Percentiles rank a stretch among this genome's conserved stretches.
These are phyloP conservation scores for Enteromius viviparus DNA, from an alignment of 2,797 vertebrate genomes.

Conservation along the genomic window DNA sequence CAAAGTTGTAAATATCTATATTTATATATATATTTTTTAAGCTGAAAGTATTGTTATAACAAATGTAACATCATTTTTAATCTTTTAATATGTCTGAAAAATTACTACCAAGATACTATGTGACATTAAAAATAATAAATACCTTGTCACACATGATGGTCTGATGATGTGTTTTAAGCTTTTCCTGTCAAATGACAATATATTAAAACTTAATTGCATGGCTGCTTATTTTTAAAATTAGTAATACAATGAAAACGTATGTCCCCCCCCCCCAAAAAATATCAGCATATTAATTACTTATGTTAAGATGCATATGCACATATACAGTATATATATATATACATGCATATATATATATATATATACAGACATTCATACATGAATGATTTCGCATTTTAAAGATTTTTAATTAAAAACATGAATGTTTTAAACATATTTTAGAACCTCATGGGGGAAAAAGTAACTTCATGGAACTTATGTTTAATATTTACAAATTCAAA, in stretches of 20 bases:
- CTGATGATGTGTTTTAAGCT: not conserved
- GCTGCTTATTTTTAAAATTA: not conserved
- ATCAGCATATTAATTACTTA: not conserved
- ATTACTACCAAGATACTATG: not conserved
- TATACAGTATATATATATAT: no score
- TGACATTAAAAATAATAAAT: rapidly evolving
- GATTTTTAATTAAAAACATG: not conserved
- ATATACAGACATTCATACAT: no score
- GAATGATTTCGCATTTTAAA: no score
- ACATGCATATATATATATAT: no score
- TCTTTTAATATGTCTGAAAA: not conserved
- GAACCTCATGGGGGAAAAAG: no score
- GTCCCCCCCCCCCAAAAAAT: no score
- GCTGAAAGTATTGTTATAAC: not conserved
- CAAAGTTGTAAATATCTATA: not conserved
- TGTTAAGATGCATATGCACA: no score
- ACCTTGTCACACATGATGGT: not conserved
- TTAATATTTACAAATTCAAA: not conserved
- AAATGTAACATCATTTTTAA: not conserved
- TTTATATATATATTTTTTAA: not conserved
- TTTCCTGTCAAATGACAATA: not conserved
- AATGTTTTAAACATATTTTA: not conserved
- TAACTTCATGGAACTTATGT: not conserved
- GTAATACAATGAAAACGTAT: not conserved
- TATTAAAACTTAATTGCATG: not conserved